Base-by-base conservation (phyloP, 2,113 vertebrate genomes). In the Petrocephalus zakoni region DNA sequence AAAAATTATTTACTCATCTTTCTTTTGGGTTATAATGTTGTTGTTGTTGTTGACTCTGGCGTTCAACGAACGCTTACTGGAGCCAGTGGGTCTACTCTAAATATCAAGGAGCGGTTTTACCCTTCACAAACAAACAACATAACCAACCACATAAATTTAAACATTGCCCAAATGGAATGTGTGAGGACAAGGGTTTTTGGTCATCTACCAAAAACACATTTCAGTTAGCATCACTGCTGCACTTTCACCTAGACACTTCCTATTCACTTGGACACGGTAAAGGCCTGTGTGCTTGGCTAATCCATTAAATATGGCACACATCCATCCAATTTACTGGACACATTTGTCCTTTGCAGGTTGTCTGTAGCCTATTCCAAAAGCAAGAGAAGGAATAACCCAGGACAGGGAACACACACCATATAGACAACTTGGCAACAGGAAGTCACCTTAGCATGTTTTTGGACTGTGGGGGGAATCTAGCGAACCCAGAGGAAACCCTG, bases 101-200 rank as follows among this genome's bases (percentile, higher is more conserved):
- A 82, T 88, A 75, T 83, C 17, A 83, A n/a, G 75, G 75, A 83
- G 75, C 29, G 21, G 22, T 88, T 88, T 10, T 81, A 56, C 5
- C 88, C 91, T 91, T 93, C 86, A 22, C 72, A 90, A 61, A 90
- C 17, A 25, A 88, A 87, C 21, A 68, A 88, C 0, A n/a, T 85
- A 90, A 90, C 90, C 47, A 58, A 89, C 51, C 85, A 58, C 29
- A 86, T 52, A 58, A 89, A 93, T 92, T 93, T 90, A 92, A 93
- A 93, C 92, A 91, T 85, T 88, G 42, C 91, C 56, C 19, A 17
- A 72, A 91, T 61, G 92, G 91, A 92, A 86, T 86, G 84, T 55
- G 52, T 37, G 1, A 86, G 84, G 84, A 86, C 25, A 37, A 0
- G 17, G 15, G 15, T 21, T 86, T 52, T 55, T 34, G 52, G 22